These are phyloP conservation scores for Myotis lucifugus DNA, from an alignment of 2,113 vertebrate species.

Conservation along the genomic window DNA sequence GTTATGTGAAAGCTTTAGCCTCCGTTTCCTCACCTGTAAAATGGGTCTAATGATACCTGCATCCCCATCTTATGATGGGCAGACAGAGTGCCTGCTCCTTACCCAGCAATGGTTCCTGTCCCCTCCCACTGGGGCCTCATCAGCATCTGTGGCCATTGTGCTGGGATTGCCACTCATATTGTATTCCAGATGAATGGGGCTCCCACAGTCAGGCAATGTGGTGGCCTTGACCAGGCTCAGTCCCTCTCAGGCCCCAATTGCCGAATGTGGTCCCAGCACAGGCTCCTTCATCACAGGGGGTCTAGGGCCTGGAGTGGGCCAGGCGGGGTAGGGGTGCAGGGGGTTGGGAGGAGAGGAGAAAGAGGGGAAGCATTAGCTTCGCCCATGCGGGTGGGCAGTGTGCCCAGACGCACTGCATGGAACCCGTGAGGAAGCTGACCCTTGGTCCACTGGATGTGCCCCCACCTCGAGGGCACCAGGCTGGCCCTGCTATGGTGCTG, in stretches of 20 bases:
- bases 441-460: neutral
- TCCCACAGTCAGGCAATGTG: too few species aligned
- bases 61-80: neutral
- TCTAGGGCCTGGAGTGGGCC: neutral
- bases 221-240: neutral
- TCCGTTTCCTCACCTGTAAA: neutral
- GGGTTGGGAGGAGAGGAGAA: too few species aligned
- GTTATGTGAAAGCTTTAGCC: neutral
- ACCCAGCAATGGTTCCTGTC: neutral
- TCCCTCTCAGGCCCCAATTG: neutral
- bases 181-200: neutral
- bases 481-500: neutral
- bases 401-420: neutral
- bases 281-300: neutral
- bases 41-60: neutral
- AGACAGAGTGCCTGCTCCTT: neutral
- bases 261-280: neutral
- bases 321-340: too few species aligned
- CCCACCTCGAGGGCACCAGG: neutral
- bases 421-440: neutral
- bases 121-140: neutral
- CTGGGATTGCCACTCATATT: accelerated
- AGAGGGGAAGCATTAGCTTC: neutral
- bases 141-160: accelerated
- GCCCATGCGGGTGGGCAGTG: neutral